phyloP scores from a whole-genome alignment of 2,888 invertebrate genomes.

The Cistogaster globosa region DNA sequence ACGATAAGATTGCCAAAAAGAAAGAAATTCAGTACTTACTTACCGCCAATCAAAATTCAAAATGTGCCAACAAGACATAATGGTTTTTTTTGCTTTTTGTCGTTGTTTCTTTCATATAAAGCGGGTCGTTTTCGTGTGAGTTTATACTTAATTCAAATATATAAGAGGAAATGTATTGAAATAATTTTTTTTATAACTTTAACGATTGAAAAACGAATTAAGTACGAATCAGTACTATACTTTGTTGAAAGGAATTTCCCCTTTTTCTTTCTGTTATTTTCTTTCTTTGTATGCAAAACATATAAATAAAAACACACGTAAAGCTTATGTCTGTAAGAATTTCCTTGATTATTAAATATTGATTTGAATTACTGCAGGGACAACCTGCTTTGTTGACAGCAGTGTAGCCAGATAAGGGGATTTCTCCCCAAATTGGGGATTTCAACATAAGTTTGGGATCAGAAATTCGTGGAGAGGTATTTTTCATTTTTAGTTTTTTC shows the following conservation, averaged over 20 bases:
- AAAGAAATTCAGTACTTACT: constrained; percentile 43
- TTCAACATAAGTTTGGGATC: no score
- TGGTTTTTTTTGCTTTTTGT: constrained; percentile 8
- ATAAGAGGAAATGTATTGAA: constrained; percentile 36
- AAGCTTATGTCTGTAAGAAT: constrained; percentile 64
- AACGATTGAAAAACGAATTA: constrained; percentile 48
- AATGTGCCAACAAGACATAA: constrained; percentile 62
- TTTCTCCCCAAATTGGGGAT: no score
- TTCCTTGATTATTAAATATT: constrained; percentile 70
- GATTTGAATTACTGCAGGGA: constrained; percentile 50
- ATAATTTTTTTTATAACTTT: constrained; percentile 34
- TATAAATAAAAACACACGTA: constrained; percentile 5
- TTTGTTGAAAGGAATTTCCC: constrained; percentile 11
- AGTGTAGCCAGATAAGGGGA: no score
- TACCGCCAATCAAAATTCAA: constrained; percentile 2
- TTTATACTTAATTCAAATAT: constrained; percentile 46
- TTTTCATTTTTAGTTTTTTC: no score
- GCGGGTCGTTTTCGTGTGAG: constrained; percentile 51
- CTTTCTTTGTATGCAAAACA: background rate
- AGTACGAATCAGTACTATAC: constrained; percentile 40
- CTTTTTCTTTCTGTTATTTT: constrained; percentile 15
- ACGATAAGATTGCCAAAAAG: constrained; percentile 70
- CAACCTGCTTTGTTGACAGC: background rate
- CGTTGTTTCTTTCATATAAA: constrained; percentile 41
- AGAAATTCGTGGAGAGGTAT: no score